phyloP scores from a whole-genome alignment of 2,797 vertebrate species.

The Chelidonichthys spinosus region DNA sequence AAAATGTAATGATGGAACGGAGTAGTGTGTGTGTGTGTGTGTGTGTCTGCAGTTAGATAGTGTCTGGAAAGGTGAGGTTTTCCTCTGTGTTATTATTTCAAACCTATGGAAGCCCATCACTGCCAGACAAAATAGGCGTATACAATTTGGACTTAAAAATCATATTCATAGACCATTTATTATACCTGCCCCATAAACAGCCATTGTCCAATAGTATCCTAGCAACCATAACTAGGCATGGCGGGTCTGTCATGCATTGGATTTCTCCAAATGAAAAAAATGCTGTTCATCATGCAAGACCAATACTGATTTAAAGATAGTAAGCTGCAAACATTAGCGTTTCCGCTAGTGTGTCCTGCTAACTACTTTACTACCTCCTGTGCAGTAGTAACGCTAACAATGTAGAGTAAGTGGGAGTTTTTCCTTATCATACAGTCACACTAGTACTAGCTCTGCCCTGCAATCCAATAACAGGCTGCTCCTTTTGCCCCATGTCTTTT shows the following conservation, averaged over 20 bases:
- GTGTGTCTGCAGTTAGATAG: neutral
- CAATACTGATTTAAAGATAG: neutral
- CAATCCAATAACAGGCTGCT: neutral
- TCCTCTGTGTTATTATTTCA: neutral
- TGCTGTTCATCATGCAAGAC: neutral
- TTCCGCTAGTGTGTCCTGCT: neutral
- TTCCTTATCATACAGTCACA: neutral
- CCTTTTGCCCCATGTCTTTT: neutral
- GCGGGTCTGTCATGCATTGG: neutral
- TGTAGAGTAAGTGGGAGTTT: neutral
- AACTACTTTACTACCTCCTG: neutral
- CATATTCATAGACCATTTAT: no score
- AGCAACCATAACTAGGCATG: neutral
- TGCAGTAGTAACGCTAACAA: neutral
- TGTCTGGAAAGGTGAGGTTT: neutral
- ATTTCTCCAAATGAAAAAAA: slow-evolving; percentile 5
- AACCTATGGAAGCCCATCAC: neutral
- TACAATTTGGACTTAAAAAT: no score
- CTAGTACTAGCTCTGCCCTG: neutral
- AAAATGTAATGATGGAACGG: slow-evolving; percentile 48
- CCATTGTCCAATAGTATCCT: neutral
- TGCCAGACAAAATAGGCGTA: neutral
- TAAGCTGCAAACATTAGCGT: neutral
- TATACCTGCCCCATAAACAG: neutral
- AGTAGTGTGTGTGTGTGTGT: slow-evolving; percentile 4